Percentiles rank a stretch among this genome's conserved stretches.
Evolutionary conservation across 2,797 vertebrate genomes (phyloP).

Genomic region (Hypotaenidia philippensis): DNA sequence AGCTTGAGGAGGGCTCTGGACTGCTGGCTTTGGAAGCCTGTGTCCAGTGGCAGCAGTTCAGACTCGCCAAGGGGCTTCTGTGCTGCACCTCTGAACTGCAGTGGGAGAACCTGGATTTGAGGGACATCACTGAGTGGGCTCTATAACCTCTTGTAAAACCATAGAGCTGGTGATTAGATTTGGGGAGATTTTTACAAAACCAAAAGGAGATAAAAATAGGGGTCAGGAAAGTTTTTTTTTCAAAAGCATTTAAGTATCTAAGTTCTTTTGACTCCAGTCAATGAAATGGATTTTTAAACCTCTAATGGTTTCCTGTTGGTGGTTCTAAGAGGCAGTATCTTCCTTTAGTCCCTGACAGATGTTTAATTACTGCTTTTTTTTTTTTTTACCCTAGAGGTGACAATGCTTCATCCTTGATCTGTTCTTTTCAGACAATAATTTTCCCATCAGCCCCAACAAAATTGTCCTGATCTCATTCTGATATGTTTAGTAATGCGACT

Average conservation of each 20-base stretch:
- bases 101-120: background rate
- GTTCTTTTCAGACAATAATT: background rate
- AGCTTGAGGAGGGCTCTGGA: background rate
- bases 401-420: background rate
- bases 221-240: background rate
- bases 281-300: background rate
- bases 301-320: background rate
- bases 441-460: background rate
- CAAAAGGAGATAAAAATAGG: background rate
- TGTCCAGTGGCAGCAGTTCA: fast-evolving
- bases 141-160: background rate
- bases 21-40: background rate
- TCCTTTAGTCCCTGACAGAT: background rate
- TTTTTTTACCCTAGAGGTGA: background rate
- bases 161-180: background rate
- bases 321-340: background rate
- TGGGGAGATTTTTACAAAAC: background rate
- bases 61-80: background rate
- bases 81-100: fast-evolving
- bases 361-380: background rate
- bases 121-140: background rate
- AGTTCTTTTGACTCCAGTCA: background rate
- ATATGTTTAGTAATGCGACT: background rate
- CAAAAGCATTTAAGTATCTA: background rate
- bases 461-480: background rate